Evolutionary conservation across 2,888 invertebrate species (phyloP).

Genomic region (Hypercompe scribonia): DNA sequence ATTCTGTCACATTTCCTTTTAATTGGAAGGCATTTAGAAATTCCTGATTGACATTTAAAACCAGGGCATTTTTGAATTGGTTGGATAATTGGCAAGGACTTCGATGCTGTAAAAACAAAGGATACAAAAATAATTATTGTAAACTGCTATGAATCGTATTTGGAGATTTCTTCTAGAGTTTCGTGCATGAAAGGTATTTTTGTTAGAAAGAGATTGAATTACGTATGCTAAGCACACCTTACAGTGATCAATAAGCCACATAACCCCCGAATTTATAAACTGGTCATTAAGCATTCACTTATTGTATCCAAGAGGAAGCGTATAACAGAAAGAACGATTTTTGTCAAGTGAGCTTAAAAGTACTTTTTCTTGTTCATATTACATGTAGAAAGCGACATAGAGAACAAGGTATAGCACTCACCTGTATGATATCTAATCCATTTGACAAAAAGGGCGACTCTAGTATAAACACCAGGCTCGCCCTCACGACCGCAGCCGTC

Average conservation of each 20-base stretch:
- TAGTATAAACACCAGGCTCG: constrained; percentile 94
- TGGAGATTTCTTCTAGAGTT: neutral
- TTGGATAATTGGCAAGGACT: constrained; percentile 74
- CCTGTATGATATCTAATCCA: constrained; percentile 90
- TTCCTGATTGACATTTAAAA: constrained; percentile 89
- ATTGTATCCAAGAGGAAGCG: neutral
- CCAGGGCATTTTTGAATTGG: constrained; percentile 91
- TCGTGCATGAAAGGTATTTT: neutral
- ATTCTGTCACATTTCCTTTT: constrained; percentile 90
- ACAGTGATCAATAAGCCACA: neutral
- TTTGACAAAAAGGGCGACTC: constrained; percentile 90
- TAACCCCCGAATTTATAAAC: too few relatives aligned
- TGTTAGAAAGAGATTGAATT: neutral
- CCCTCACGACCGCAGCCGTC: constrained; percentile 93
- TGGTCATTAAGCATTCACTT: too few relatives aligned
- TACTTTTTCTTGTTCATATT: neutral
- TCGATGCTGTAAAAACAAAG: constrained; percentile 70
- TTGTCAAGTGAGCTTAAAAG: neutral
- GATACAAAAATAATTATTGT: neutral
- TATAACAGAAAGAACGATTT: neutral
- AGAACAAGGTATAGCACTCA: constrained; percentile 67
- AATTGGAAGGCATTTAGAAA: constrained; percentile 89
- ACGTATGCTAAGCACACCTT: neutral
- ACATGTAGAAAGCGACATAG: neutral
- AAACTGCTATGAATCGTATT: neutral